Conservation (phyloP, 2,888 invertebrate genomes). For the Harpalus rufipes region DNA sequence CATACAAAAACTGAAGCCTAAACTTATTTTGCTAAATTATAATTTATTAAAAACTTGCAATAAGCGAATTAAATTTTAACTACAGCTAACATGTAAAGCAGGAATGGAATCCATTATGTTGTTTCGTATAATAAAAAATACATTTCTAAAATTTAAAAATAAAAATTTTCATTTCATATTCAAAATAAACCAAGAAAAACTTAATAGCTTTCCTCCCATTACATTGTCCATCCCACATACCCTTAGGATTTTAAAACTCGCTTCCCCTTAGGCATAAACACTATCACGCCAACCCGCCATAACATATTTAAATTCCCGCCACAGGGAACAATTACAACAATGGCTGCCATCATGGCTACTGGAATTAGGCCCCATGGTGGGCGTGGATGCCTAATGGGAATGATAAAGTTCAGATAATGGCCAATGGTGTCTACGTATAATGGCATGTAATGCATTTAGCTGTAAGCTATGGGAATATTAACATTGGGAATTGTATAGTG, state of each 20-base stretch:
- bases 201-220: not conserved
- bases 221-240: not conserved
- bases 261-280: constrained; percentile 20
- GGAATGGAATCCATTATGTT: no score
- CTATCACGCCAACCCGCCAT: constrained; percentile 39
- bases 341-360: constrained; percentile 45
- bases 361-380: constrained; percentile 41
- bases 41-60: no score
- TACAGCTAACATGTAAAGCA: no score
- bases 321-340: constrained; percentile 21
- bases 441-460: constrained; percentile 24
- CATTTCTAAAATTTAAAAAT: not conserved
- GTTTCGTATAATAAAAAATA: no score
- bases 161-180: not conserved
- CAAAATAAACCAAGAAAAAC: not conserved
- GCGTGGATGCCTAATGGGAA: constrained; percentile 23
- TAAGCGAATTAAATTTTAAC: no score
- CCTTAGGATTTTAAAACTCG: constrained; percentile 23
- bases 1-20: no score
- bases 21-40: no score
- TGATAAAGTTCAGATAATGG: not conserved
- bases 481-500: constrained; percentile 21
- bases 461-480: constrained; percentile 11
- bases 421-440: not conserved
- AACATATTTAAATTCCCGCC: constrained; percentile 22